phyloP scores from a whole-genome alignment of 92 coral and sea anemone genomes.

The Zoanthus solanderi region DNA sequence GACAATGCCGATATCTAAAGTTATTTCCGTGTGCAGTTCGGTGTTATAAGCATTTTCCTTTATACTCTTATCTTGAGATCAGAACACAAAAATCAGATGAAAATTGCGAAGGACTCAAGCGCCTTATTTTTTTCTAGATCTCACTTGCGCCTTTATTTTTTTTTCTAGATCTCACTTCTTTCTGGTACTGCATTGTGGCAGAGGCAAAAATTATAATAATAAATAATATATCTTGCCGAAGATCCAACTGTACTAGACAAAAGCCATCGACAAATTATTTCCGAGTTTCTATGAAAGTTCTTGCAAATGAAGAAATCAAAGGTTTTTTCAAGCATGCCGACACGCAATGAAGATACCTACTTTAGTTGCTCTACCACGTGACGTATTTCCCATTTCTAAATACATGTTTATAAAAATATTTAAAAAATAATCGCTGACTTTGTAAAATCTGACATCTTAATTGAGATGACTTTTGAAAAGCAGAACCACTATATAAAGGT shows the following conservation, averaged over 20 bases:
- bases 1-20: not conserved
- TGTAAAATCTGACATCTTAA: not conserved
- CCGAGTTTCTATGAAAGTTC: slow-evolving; percentile 1
- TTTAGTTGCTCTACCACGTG: not conserved
- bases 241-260: slow-evolving; percentile 28
- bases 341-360: slow-evolving; percentile 8
- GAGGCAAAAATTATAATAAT: not conserved
- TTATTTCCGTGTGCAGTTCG: slow-evolving; percentile 26
- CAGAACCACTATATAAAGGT: not conserved
- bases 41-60: not conserved
- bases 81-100: not conserved
- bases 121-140: no score
- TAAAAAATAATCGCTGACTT: not conserved
- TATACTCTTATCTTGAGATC: not conserved
- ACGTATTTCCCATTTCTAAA: not conserved
- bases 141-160: no score
- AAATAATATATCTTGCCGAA: not conserved
- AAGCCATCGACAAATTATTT: slow-evolving; percentile 4
- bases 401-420: not conserved
- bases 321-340: slow-evolving; percentile 22
- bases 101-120: no score
- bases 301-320: slow-evolving; percentile 20
- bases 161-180: not conserved
- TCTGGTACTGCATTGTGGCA: no score
- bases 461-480: not conserved